Conservation (phyloP, 2,113 vertebrate species). For the Conger conger region DNA sequence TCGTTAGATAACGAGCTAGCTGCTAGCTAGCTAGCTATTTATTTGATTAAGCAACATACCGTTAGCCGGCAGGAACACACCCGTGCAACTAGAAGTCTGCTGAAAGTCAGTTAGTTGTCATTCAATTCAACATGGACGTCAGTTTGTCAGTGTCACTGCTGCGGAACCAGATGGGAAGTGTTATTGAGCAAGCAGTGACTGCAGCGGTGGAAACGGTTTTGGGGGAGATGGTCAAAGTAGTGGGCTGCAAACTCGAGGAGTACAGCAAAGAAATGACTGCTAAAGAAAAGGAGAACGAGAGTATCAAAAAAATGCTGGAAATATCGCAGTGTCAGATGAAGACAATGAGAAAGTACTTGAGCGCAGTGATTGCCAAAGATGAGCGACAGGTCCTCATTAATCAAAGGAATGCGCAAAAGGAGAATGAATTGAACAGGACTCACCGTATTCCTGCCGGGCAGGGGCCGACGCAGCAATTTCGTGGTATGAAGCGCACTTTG, state of each 20-base stretch:
- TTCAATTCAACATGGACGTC: slow-evolving; percentile 61
- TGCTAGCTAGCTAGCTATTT: background rate
- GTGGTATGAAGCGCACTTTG: background rate
- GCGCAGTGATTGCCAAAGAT: slow-evolving; percentile 32
- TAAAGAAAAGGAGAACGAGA: slow-evolving; percentile 70
- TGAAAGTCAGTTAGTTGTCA: background rate
- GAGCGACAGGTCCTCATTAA: slow-evolving; percentile 1
- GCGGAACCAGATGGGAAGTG: slow-evolving; percentile 70
- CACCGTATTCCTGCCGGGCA: background rate
- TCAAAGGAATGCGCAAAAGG: slow-evolving; percentile 14
- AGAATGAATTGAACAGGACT: background rate
- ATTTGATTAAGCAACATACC: background rate
- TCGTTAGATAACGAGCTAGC: background rate
- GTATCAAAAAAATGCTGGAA: slow-evolving; percentile 62
- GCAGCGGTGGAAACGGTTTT: slow-evolving; percentile 71
- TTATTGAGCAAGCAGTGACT: slow-evolving; percentile 71
- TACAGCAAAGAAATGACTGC: slow-evolving; percentile 61
- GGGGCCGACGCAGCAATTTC: background rate
- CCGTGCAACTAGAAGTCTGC: background rate
- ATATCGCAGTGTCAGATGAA: slow-evolving; percentile 43
- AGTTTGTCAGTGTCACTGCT: slow-evolving; percentile 71
- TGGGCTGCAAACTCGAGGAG: slow-evolving; percentile 71
- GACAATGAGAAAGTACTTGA: slow-evolving; percentile 43
- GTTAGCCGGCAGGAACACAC: background rate
- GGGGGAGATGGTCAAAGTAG: slow-evolving; percentile 72